Evolutionary conservation across 2,113 vertebrate species (phyloP).

Genomic region (Irena cyanogastra): DNA sequence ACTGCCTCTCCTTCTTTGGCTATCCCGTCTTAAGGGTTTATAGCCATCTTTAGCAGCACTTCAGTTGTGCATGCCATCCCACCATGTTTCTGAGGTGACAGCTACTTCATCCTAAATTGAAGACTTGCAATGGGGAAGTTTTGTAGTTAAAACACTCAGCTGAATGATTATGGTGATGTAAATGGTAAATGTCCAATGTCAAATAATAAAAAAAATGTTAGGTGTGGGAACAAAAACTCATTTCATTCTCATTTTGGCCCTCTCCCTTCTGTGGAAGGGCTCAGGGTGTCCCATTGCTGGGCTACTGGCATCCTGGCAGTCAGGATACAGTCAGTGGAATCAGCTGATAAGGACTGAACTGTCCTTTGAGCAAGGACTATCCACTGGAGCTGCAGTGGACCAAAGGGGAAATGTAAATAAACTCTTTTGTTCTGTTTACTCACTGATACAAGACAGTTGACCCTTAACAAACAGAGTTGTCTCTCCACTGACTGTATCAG

Average conservation of each 20-base stretch:
- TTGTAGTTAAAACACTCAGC: neutral
- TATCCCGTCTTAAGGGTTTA: neutral
- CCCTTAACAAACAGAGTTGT: neutral
- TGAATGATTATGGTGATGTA: neutral
- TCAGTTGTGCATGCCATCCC: neutral
- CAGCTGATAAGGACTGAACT: neutral
- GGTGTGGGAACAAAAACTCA: neutral
- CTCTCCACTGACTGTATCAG: neutral
- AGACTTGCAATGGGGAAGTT: neutral
- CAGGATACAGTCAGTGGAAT: accelerated
- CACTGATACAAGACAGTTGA: neutral
- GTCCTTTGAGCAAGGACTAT: neutral
- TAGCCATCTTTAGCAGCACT: neutral
- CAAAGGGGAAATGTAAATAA: neutral
- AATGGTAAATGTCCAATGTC: neutral
- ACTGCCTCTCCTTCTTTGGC: neutral
- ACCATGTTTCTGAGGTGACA: neutral
- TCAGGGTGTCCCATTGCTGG: neutral
- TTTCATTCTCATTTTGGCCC: neutral
- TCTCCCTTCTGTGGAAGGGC: neutral
- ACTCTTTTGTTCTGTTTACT: neutral
- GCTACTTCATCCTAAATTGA: neutral
- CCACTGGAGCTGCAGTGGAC: neutral
- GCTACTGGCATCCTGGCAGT: neutral
- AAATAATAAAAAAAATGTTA: neutral